A percentile compares a stretch with the other conserved stretches of the same genome.
Evolutionary conservation across 1,140 invertebrate genomes (phyloP).

Genomic region (Trinorchestia longiramus): DNA sequence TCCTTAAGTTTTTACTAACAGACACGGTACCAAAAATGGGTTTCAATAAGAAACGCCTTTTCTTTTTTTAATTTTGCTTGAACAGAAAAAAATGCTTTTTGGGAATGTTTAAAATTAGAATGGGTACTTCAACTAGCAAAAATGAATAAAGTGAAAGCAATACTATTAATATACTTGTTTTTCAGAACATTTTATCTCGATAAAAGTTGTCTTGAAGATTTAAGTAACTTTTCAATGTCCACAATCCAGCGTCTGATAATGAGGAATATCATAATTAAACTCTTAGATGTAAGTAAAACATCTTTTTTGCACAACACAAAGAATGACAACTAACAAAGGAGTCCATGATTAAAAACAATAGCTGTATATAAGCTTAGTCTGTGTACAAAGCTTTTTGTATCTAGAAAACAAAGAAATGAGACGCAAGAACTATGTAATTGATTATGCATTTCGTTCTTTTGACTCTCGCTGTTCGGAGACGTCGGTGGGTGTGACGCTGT

Average conservation of each 20-base stretch:
- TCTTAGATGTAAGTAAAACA: background rate
- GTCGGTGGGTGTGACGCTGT: background rate
- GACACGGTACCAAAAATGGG: background rate
- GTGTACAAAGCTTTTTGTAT: background rate
- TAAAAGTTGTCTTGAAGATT: background rate
- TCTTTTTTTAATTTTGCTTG: no score
- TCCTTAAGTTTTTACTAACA: background rate
- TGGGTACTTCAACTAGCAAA: background rate
- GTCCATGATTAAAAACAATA: background rate
- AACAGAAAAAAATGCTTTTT: background rate
- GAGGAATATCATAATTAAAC: background rate
- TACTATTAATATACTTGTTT: background rate
- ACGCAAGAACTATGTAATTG: background rate
- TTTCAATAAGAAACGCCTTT: background rate
- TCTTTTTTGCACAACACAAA: background rate
- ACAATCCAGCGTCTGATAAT: background rate
- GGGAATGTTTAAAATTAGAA: background rate
- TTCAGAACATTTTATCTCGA: background rate
- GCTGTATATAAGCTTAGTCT: background rate
- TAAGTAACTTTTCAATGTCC: background rate
- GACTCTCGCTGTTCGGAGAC: background rate
- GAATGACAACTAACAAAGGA: background rate
- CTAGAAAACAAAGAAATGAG: background rate
- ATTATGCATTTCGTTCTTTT: background rate
- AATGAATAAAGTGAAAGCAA: background rate